These are phyloP conservation scores for Galago senegalensis DNA, from an alignment of 2,797 vertebrate genomes.

Conservation along the genomic window DNA sequence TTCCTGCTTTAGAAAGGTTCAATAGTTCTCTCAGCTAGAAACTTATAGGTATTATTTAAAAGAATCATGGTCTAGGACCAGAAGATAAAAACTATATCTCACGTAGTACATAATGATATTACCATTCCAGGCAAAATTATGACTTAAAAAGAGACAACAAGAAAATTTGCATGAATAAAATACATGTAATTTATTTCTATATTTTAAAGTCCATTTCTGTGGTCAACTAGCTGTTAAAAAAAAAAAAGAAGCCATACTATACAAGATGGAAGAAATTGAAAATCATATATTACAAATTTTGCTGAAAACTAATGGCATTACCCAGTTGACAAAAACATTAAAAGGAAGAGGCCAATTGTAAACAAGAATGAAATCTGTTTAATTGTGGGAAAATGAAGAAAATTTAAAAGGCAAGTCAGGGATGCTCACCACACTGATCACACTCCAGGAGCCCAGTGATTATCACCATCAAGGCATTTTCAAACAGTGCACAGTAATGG, in stretches of 20 bases:
- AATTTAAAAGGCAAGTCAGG: slow-evolving; percentile 73
- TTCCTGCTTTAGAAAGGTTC: neutral
- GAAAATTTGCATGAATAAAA: slow-evolving; percentile 64
- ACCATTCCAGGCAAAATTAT: neutral
- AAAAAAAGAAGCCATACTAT: slow-evolving; percentile 46
- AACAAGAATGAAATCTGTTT: slow-evolving; percentile 79
- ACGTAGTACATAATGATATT: neutral
- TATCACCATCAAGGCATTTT: slow-evolving; percentile 75
- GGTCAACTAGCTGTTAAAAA: slow-evolving; percentile 21
- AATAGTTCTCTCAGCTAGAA: neutral
- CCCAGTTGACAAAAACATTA: slow-evolving; percentile 54
- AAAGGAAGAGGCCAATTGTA: slow-evolving; percentile 76
- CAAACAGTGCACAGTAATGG: slow-evolving; percentile 64
- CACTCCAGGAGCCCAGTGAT: slow-evolving; percentile 25
- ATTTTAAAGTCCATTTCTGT: slow-evolving; percentile 70
- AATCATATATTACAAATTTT: slow-evolving; percentile 25
- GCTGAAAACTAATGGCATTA: slow-evolving; percentile 54
- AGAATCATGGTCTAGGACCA: neutral
- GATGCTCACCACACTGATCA: slow-evolving; percentile 29
- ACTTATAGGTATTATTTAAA: neutral
- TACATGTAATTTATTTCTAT: slow-evolving; percentile 55
- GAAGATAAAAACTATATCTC: neutral
- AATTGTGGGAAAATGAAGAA: slow-evolving; percentile 75
- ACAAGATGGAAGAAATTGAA: slow-evolving; percentile 11
- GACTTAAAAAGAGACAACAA: neutral